Evolutionary conservation across 2,113 vertebrate genomes (phyloP), one percentile per base, ranked within the genome.

Genomic region (Menura novaehollandiae): DNA sequence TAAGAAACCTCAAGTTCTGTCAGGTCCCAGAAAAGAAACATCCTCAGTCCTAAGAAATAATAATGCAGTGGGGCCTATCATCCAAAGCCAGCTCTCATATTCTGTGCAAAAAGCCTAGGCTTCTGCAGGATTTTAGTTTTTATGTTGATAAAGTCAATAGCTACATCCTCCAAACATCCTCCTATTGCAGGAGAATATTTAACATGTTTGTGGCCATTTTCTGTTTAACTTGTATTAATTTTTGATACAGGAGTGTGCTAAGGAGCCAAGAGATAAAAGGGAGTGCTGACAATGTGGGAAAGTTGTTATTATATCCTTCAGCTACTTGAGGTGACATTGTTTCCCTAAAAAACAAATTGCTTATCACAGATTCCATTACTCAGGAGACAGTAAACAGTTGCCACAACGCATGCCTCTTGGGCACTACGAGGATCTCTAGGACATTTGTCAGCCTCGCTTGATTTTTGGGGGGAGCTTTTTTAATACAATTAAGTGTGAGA

Each of bases 321-420:
- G 63, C 46, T 86, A 46, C 39, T 63, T 52, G 51, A 81, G 60
- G 47, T 88, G 79, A 91, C 60, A 78, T 67, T 59, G 72, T 91
- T 93, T 91, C 78, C 64, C 37, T 82, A 53, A 64, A 93, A 90
- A 96, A 81, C 35, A 94, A 94, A 91, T 92, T 85, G 75, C 64
- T 91, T 80, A 91, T 94, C 68, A 64, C 32, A 92, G 60, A 77
- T 46, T 67, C 63, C n/a, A 32, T 81, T 92, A 88, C 62, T 94
- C 76, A 75, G n/a, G 56, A 96, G 72, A 89, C 33, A 88, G 41
- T 52, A 81, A 96, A 84, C 58, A 32, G 33, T 71, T 95, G 81
- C 68, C 44, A 91, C n/a, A 59, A 41, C 6, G 23, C 26, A 28
- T 74, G 27, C 18, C 69, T 90, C 51, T 15, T 35, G 59, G 78